phyloP scores from a whole-genome alignment of 2,888 invertebrate species.

The Adelphocoris suturalis region DNA sequence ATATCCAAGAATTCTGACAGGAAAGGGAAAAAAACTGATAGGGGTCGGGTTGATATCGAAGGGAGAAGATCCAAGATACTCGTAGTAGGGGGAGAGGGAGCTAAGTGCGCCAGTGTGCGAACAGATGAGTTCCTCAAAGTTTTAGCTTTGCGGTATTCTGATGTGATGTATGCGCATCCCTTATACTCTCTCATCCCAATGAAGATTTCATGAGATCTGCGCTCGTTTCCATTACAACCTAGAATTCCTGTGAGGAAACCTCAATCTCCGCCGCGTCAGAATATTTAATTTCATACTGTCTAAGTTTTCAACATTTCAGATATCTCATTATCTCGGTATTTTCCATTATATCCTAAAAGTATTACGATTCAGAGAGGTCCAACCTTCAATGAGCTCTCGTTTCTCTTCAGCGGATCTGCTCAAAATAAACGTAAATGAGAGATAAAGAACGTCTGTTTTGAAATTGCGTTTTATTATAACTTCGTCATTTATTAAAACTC shows the following conservation, averaged over 20 bases:
- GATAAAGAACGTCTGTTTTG: too few relatives aligned
- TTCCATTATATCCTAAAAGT: too few relatives aligned
- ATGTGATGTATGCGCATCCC: conserved; percentile 66
- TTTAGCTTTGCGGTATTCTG: conserved; percentile 64
- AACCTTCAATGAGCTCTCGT: too few relatives aligned
- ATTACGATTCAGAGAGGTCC: too few relatives aligned
- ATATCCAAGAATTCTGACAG: neutral
- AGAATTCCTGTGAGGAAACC: neutral
- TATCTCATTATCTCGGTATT: too few relatives aligned
- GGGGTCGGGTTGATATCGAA: neutral
- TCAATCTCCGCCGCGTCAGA: neutral
- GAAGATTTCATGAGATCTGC: conserved; percentile 61
- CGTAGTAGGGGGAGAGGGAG: too few relatives aligned
- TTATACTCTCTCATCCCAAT: conserved; percentile 53
- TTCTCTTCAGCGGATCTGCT: too few relatives aligned
- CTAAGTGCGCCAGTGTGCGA: conserved; percentile 41
- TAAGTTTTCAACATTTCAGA: neutral
- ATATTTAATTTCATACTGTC: neutral
- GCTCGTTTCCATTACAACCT: conserved; percentile 29
- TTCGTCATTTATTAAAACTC: too few relatives aligned
- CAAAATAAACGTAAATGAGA: too few relatives aligned
- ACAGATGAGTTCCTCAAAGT: conserved; percentile 56
- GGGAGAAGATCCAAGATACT: neutral
- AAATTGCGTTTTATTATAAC: too few relatives aligned
- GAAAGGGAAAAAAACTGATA: neutral